Percentiles rank a stretch among this genome's conserved stretches.
phyloP scores from a whole-genome alignment of 2,113 vertebrate species.

The Nanorana parkeri region DNA sequence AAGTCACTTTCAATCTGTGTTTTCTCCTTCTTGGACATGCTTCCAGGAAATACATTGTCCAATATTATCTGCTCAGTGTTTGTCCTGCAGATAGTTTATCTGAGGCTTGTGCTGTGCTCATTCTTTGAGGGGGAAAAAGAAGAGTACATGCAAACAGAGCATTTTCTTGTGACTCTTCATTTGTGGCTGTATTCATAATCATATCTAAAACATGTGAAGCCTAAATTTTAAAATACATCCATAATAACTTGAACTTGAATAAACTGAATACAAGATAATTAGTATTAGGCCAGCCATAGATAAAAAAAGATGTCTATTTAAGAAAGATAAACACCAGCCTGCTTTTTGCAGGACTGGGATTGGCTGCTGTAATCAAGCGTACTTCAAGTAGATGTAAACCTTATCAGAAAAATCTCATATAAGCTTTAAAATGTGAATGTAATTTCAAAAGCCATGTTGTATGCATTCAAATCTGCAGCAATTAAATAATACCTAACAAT shows the following conservation, averaged over 20 bases:
- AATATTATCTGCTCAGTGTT: constrained; percentile 50
- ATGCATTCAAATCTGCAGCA: no score
- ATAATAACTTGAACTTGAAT: neutral
- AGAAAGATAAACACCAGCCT: no score
- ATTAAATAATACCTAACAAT: no score
- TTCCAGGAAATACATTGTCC: constrained; percentile 54
- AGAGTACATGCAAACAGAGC: constrained; percentile 18
- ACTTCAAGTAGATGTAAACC: no score
- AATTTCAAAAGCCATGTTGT: no score
- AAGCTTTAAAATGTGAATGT: no score
- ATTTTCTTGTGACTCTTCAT: neutral
- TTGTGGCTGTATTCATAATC: neutral
- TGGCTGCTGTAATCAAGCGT: no score
- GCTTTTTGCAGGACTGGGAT: no score
- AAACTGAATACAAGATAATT: neutral
- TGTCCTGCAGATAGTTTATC: constrained; percentile 51
- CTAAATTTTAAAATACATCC: neutral
- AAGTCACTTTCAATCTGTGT: constrained; percentile 16
- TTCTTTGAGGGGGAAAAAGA: constrained; percentile 30
- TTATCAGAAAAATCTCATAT: no score
- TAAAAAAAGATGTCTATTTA: no score
- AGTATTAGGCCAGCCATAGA: no score
- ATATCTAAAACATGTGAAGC: neutral
- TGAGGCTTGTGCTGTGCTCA: constrained; percentile 37
- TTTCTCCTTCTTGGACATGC: constrained; percentile 45